Evolutionary conservation across 2,888 invertebrate species (phyloP).

Genomic region (Amblyjoppa proteus): DNA sequence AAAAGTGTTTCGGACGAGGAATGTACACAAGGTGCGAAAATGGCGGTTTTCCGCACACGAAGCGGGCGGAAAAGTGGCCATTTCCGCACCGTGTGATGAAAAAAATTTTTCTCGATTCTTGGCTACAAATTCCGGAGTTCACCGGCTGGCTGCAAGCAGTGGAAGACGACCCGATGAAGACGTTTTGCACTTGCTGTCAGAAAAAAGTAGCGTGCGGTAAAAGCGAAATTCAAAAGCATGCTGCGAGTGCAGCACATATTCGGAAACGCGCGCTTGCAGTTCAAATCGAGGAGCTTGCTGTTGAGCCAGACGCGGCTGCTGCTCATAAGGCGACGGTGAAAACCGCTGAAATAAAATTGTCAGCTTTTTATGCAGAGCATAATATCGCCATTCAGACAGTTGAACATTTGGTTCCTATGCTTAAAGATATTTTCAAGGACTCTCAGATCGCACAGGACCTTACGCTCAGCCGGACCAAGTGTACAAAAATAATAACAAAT

Average conservation of each 20-base stretch:
- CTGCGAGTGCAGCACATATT: background rate
- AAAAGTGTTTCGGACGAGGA: too few species aligned
- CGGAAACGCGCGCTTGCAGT: background rate
- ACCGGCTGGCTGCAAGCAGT: constrained; percentile 32
- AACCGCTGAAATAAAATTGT: constrained; percentile 59
- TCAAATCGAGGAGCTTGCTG: background rate
- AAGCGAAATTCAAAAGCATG: background rate
- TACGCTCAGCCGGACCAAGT: constrained; percentile 46
- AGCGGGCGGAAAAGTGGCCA: too few species aligned
- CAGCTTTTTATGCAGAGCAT: constrained; percentile 69
- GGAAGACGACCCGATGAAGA: constrained; percentile 5
- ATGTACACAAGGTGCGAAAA: too few species aligned
- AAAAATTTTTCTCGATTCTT: background rate
- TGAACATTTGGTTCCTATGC: constrained; percentile 63
- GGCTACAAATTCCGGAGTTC: constrained; percentile 8
- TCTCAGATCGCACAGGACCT: constrained; percentile 51
- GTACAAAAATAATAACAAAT: constrained; percentile 32
- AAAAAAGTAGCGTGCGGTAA: background rate
- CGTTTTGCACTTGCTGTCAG: constrained; percentile 16
- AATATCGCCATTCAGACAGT: constrained; percentile 64
- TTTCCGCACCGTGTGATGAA: too few species aligned
- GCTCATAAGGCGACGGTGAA: constrained; percentile 47
- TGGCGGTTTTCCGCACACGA: too few species aligned
- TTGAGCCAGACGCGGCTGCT: background rate
- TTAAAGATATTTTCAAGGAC: constrained; percentile 59